Base-by-base conservation (phyloP, 2,888 invertebrate genomes). In the Halocaridina rubra region DNA sequence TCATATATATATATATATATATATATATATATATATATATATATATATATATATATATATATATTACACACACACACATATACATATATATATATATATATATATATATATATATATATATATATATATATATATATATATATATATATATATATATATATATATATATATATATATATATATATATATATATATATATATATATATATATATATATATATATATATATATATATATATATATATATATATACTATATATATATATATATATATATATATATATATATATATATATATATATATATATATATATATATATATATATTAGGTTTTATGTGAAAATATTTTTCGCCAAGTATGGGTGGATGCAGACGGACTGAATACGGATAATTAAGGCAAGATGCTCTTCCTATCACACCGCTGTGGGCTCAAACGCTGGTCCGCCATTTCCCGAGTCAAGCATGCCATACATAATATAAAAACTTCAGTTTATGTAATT, bases 11-110 rank as follows among this genome's bases (percentile, higher is more conserved):
- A 8, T 39, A 39, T 39, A 39, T 39, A 39, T 13, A 39, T 13
- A 39, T 13, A 39, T 13, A 39, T 13, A 39, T 13, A 39, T 13
- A 39, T 13, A 39, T 13, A 39, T 39, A 39, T 39, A 39, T 39
- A 39, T 39, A 39, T 39, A 39, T 39, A 39, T 39, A 39, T 39
- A 39, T 39, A 39, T 39, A 39, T 39, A 39, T 39, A 39, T 39
- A 39, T 39, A 39, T 39, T 61, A 61, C n/a, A 61, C n/a, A 61
- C n/a, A 61, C n/a, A 61, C n/a, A 61, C n/a, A 61, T 61, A 61
- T 61, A 61, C n/a, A 61, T 61, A 61, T 61, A 61, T 61, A 61
- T 61, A 61, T 61, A 61, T 61, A 61, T 61, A 61, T 61, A 61
- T 61, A 61, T 61, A 61, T 61, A 61, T 61, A 61, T 61, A 61